Evolutionary conservation across 2,888 invertebrate species (phyloP), one percentile per base, ranked within the genome.

Genomic region (Thumatha senex): DNA sequence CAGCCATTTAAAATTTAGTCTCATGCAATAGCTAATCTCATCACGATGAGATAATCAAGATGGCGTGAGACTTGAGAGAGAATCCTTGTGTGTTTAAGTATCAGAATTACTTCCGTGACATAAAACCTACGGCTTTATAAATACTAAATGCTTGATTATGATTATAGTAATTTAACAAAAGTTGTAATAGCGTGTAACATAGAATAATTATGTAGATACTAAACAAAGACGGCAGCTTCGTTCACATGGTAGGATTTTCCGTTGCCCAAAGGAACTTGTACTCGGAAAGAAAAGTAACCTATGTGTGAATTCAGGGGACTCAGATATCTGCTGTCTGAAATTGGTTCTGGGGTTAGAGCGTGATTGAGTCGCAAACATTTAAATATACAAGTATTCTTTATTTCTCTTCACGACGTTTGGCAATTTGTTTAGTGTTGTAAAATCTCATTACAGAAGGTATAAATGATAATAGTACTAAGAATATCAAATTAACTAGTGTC

Each of bases 111-210:
- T 43, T 43, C 42, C 42, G 42, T n/a, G 33, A 34, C 12, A 43
- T 12, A 9, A 34, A 13, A 10, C 33, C 18, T 24, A 24, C 18
- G 15, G 33, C 18, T 34, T 33, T 34, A 34, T 10, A 34, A 34
- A 34, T 15, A 18, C 12, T 2, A 43, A 31, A 41, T 43, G 42
- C 7, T 18, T 31, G 31, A 31, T 15, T 12, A 43, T 33, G n/a
- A 42, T 42, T 42, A 42, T 12, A 43, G 34, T 43, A 34, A 18
- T 34, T 48, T 48, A 29, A 29, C 5, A 41, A 48, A 47, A 41
- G 41, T 48, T 29, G 30, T 48, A 30, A 42, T 42, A 42, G 24
- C 48, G 30, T 48, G 41, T 41, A 41, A 24, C 35, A 8, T 34
- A 11, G 41, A 30, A 42, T 41, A 40, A 46, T 46, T 24, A 34